Percentiles rank a stretch among this genome's conserved stretches.
phyloP scores from a whole-genome alignment of 2,113 vertebrate species.

The Elephas maximus region DNA sequence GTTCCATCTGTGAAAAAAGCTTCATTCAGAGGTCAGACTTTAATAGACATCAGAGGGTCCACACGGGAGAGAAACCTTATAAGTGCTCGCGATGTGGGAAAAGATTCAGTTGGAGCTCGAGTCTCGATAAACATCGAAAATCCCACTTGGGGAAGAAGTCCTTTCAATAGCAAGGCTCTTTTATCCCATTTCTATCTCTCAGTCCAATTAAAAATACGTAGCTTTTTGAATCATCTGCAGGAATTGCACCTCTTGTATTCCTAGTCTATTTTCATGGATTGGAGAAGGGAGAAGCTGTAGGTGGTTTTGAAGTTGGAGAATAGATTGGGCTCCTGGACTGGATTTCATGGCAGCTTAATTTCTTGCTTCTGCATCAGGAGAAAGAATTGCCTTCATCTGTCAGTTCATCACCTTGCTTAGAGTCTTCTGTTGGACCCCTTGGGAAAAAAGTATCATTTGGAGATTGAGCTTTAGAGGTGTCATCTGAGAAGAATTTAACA shows the following conservation, averaged over 20 bases:
- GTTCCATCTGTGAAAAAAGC: constrained; percentile 83
- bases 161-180: background rate
- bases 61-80: constrained; percentile 84
- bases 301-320: background rate
- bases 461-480: background rate
- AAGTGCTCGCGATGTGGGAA: constrained; percentile 82
- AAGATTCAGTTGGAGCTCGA: constrained; percentile 84
- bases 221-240: background rate
- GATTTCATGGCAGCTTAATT: background rate
- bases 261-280: background rate
- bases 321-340: background rate
- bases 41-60: constrained; percentile 82
- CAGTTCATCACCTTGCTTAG: background rate
- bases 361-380: constrained; percentile 44
- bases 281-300: background rate
- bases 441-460: background rate
- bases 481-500: background rate
- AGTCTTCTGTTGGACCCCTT: background rate
- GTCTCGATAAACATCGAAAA: constrained; percentile 83
- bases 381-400: background rate
- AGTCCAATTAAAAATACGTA: background rate
- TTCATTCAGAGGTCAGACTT: constrained; percentile 85
- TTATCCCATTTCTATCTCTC: background rate
- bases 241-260: background rate
- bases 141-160: constrained; percentile 83